Percentiles rank a stretch among this genome's conserved stretches.
phyloP scores from a whole-genome alignment of 2,113 vertebrate genomes.

The Mobula birostris region DNA sequence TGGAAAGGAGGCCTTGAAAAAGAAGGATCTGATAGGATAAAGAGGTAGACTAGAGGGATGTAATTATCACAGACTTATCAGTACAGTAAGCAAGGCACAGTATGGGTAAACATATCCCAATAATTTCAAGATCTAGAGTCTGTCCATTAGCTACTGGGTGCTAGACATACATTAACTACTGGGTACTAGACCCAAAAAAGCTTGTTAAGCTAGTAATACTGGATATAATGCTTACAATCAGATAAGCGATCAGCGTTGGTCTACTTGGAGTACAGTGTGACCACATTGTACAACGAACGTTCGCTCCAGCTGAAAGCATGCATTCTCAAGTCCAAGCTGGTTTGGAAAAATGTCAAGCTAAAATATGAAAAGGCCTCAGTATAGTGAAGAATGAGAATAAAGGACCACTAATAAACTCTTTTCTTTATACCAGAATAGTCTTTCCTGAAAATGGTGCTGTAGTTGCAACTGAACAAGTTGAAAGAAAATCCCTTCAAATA shows the following conservation, averaged over 20 bases:
- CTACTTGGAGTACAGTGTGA: not conserved
- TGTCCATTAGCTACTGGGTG: not conserved
- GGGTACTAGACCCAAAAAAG: not conserved
- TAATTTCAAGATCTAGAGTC: not conserved
- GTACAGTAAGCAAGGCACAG: not conserved
- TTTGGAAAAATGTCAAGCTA: conserved; percentile 33
- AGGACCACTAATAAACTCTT: conserved; percentile 21
- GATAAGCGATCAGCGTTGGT: not conserved
- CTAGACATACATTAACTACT: not conserved
- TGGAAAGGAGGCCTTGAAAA: too few species aligned
- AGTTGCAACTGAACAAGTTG: conserved; percentile 21
- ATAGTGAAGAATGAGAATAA: conserved; percentile 27
- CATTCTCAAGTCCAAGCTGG: not conserved
- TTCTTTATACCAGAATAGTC: conserved; percentile 29
- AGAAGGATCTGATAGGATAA: not conserved
- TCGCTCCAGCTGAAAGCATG: not conserved
- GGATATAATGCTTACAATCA: not conserved
- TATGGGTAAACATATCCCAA: not conserved
- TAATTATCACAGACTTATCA: not conserved
- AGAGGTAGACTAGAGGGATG: not conserved
- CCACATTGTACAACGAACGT: conserved; percentile 10
- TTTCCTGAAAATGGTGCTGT: conserved; percentile 20
- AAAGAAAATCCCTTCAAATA: conserved; percentile 14
- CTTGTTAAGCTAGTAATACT: not conserved
- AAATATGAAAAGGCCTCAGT: conserved; percentile 31